A percentile compares a stretch with the other conserved stretches of the same genome.
Conservation (phyloP, 2,113 vertebrate genomes). For the Notothenia rossii region DNA sequence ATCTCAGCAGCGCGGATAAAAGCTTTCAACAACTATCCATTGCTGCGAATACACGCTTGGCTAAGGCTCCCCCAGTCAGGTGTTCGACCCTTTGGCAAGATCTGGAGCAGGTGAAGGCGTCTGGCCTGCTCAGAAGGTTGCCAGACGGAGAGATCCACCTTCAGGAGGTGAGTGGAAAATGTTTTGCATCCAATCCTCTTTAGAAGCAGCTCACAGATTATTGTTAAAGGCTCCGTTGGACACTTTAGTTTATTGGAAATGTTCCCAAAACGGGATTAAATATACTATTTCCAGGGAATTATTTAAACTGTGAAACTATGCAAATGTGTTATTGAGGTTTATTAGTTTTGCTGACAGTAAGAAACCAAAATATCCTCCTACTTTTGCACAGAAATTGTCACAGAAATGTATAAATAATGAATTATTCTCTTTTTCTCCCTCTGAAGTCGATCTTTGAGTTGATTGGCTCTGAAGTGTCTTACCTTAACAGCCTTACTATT, state of each 20-base stretch:
- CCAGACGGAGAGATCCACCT: slow-evolving; percentile 68
- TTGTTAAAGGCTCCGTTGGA: no score
- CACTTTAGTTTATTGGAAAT: no score
- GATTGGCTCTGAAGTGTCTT: slow-evolving; percentile 86
- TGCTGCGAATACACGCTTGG: slow-evolving; percentile 1
- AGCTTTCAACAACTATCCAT: neutral
- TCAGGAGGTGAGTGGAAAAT: slow-evolving; percentile 85
- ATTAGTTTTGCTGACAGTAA: neutral
- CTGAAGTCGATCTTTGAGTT: slow-evolving; percentile 85
- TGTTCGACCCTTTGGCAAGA: slow-evolving; percentile 83
- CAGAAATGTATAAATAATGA: no score
- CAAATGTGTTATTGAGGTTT: neutral
- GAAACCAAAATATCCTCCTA: neutral
- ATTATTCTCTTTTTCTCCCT: neutral
- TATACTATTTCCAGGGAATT: neutral
- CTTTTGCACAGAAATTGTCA: no score
- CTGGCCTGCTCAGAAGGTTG: slow-evolving; percentile 73
- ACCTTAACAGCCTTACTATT: slow-evolving; percentile 83
- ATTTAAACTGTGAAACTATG: neutral
- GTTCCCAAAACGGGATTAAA: neutral
- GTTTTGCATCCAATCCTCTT: no score
- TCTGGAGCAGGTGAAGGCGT: slow-evolving; percentile 79
- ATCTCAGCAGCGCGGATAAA: fast-evolving
- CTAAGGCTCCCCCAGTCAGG: slow-evolving; percentile 23
- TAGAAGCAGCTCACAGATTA: no score